A percentile compares a stretch with the other conserved stretches of the same genome.
Evolutionary conservation across 2,797 vertebrate genomes (phyloP).

Genomic region (Trematomus bernacchii): DNA sequence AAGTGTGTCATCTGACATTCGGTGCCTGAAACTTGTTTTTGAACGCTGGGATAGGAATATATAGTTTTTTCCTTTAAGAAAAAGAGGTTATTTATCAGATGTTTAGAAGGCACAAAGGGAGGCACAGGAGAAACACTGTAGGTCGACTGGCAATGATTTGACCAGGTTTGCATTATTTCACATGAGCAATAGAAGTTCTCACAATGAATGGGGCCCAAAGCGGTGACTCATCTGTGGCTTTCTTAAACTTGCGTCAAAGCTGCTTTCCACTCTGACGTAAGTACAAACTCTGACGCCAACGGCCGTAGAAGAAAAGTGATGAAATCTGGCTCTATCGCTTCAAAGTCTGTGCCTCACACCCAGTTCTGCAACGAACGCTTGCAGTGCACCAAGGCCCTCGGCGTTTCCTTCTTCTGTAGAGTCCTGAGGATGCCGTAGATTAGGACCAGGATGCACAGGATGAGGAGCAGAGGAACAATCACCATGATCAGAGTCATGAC

Average conservation of each 20-base stretch:
- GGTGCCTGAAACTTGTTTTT: slow-evolving; percentile 1
- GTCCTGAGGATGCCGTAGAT: slow-evolving; percentile 92
- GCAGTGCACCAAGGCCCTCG: slow-evolving; percentile 94
- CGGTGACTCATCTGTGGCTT: slow-evolving; percentile 39
- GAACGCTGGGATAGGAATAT: slow-evolving; percentile 1
- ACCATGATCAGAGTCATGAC: slow-evolving; percentile 93
- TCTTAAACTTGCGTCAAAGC: slow-evolving; percentile 28
- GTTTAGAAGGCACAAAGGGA: slow-evolving; percentile 50
- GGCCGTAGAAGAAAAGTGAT: slow-evolving; percentile 19
- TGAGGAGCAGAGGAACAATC: slow-evolving; percentile 90
- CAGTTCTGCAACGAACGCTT: slow-evolving; percentile 98
- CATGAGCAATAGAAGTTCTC: slow-evolving; percentile 48
- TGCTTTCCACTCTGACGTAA: slow-evolving; percentile 8
- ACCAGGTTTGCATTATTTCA: slow-evolving; percentile 48
- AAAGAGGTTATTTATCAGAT: slow-evolving; percentile 20
- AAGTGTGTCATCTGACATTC: slow-evolving; percentile 1
- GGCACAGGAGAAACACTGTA: slow-evolving; percentile 33
- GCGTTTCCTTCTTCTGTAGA: slow-evolving; percentile 94
- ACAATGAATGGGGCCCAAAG: slow-evolving; percentile 33
- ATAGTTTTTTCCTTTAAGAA: slow-evolving; percentile 1
- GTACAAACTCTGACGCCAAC: slow-evolving; percentile 10
- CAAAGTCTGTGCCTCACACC: slow-evolving; percentile 85
- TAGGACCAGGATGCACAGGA: slow-evolving; percentile 91
- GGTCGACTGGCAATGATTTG: slow-evolving; percentile 52
- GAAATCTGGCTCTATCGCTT: slow-evolving; percentile 4